A percentile compares a stretch with the other conserved stretches of the same genome.
These are phyloP conservation scores for Trichechus manatus DNA, from an alignment of 2,113 vertebrate genomes.

Conservation along the genomic window DNA sequence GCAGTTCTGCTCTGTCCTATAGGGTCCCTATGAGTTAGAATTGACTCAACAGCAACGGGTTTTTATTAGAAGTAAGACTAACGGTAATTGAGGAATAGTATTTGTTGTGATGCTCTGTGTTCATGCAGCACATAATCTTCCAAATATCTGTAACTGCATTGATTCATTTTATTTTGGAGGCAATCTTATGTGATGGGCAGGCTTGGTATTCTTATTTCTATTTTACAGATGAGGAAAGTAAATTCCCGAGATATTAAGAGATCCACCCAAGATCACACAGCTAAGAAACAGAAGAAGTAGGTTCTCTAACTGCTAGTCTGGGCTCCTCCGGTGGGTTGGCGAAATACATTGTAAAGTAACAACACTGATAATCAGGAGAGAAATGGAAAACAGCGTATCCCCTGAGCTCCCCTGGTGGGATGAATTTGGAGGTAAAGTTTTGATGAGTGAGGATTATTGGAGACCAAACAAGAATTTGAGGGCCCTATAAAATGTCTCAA, in stretches of 20 bases:
- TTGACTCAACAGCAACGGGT: too few relatives aligned
- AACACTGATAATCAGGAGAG: not conserved
- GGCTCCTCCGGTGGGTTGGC: not conserved
- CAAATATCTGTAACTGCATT: not conserved
- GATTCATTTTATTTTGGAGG: conserved; percentile 5
- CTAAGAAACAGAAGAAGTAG: not conserved
- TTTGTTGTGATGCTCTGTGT: not conserved
- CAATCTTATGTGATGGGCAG: not conserved
- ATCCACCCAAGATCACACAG: not conserved
- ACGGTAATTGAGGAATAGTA: not conserved
- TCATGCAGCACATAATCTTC: not conserved
- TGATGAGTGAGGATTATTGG: not conserved
- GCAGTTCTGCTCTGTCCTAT: too few relatives aligned
- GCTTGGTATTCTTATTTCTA: not conserved
- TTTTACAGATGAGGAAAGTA: not conserved
- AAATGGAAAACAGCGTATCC: not conserved
- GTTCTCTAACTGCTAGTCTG: not conserved
- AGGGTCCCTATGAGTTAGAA: too few relatives aligned
- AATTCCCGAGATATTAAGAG: not conserved
- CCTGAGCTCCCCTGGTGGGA: not conserved
- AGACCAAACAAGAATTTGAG: not conserved
- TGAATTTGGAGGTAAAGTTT: not conserved
- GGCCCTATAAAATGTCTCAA: not conserved
- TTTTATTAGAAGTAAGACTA: not conserved
- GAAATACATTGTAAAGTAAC: not conserved